Base-by-base conservation (phyloP, 2,797 vertebrate species). In the Smutsia temminckii region DNA sequence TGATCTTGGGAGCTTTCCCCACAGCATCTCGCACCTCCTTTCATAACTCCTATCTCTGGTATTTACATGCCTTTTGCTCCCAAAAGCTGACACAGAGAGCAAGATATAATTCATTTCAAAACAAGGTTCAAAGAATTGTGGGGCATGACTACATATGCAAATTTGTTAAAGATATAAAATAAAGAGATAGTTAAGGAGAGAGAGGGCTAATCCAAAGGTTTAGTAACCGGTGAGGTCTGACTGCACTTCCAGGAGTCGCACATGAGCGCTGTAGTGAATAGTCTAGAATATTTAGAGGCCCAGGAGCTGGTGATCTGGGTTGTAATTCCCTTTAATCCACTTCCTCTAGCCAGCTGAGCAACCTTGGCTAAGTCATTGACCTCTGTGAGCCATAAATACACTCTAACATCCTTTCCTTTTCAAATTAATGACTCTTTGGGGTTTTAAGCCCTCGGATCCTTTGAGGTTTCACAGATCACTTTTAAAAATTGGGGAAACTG, bases 81-180 rank as follows among this genome's bases (percentile, higher is more conserved):
- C 34, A 83, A 51, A 85, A 71, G 69, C 55, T 21, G 7, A 63
- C 74, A 68, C 34, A 84, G 63, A 78, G 74, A 94, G 3, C 27
- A 79, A 93, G 74, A 46, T 29, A 9, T 0, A 8, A 46, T 57
- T 57, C 13, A 89, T 96, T 94, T 94, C 29, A 64, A 85, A 93
- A 51, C 27, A 59, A 64, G 83, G 84, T 91, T 55, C 49, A 72
- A 61, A 74, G 25, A 29, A 77, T 68, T 81, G 37, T 42, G 46
- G 12, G 32, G 32, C 57, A 91, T 34, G 29, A 20, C 61, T 85
- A 53, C 11, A 17, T 34, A n/a, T 8, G 34, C 8, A 92, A 18
- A 81, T 29, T 74, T 72, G 17, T 87, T 59, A 85, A 87, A 88
- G 8, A 57, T 74, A 46, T 55, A 42, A 89, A 75, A 42, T 42